phyloP scores from a whole-genome alignment of 1,140 invertebrate species.

The Drosophila sp. region DNA sequence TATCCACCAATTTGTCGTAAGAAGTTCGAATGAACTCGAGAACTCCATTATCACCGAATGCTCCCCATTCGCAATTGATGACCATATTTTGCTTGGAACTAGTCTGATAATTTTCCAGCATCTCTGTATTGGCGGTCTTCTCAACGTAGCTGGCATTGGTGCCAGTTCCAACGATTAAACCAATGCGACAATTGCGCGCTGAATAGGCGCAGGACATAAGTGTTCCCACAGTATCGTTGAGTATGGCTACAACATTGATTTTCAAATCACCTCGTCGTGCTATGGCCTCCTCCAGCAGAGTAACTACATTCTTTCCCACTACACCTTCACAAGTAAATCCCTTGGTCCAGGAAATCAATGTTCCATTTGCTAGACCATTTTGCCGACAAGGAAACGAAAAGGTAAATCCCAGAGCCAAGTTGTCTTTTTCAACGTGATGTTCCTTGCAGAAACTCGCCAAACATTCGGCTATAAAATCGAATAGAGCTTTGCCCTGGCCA shows the following conservation, averaged over 20 bases:
- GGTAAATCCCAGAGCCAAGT: constrained; percentile 92
- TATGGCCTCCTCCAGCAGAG: constrained; percentile 91
- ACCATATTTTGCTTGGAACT: constrained; percentile 87
- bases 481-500: constrained; percentile 92
- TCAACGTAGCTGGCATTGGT: constrained; percentile 99
- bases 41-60: constrained; percentile 94
- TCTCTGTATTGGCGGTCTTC: constrained; percentile 83
- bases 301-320: constrained; percentile 92
- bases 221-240: constrained; percentile 99
- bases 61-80: constrained; percentile 98
- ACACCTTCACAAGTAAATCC: constrained; percentile 62
- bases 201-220: constrained; percentile 85
- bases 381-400: constrained; percentile 98
- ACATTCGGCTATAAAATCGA: constrained; percentile 99
- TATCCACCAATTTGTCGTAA: constrained; percentile 94
- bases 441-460: constrained; percentile 94
- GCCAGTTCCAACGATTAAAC: constrained; percentile 91
- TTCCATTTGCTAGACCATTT: constrained; percentile 93
- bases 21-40: constrained; percentile 87
- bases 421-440: constrained; percentile 87
- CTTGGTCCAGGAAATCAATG: constrained; percentile 94
- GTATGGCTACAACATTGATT: constrained; percentile 94
- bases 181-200: constrained; percentile 78
- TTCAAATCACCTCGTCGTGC: constrained; percentile 84
- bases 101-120: constrained; percentile 86